phyloP scores from a whole-genome alignment of 2,797 vertebrate genomes.

The Heliangelus exortis region DNA sequence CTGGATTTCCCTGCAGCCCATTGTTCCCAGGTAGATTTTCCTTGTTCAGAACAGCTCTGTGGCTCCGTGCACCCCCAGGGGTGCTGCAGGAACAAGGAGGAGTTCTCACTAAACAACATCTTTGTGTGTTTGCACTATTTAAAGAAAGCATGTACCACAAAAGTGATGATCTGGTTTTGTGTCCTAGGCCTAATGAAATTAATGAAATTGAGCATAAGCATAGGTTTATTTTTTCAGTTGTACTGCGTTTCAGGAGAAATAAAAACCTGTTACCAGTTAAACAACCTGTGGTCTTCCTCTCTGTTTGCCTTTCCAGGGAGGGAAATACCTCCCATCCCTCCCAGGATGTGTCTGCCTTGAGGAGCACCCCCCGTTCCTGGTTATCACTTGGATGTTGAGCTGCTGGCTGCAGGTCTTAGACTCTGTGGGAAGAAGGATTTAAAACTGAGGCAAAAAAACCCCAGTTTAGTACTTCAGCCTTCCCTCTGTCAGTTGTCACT shows the following conservation, averaged over 20 bases:
- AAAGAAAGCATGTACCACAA: neutral
- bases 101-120: neutral
- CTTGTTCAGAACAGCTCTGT: neutral
- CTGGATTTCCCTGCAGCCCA: neutral
- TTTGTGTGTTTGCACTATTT: conserved; percentile 9
- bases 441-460: neutral
- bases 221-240: neutral
- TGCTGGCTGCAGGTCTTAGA: neutral
- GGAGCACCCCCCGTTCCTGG: neutral
- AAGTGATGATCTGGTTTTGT: neutral
- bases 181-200: neutral
- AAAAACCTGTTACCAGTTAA: neutral
- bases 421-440: neutral
- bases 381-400: neutral
- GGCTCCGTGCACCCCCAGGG: accelerated
- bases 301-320: neutral
- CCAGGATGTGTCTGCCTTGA: neutral
- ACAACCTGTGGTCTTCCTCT: neutral
- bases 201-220: neutral
- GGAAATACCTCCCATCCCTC: neutral
- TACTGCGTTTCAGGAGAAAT: neutral
- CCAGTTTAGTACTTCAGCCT: neutral
- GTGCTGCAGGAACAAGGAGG: neutral
- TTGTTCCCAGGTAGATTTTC: neutral
- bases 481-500: neutral